Percentiles rank a stretch among this genome's conserved stretches.
Conservation (phyloP, 2,113 vertebrate genomes). For the Xenopus borealis region DNA sequence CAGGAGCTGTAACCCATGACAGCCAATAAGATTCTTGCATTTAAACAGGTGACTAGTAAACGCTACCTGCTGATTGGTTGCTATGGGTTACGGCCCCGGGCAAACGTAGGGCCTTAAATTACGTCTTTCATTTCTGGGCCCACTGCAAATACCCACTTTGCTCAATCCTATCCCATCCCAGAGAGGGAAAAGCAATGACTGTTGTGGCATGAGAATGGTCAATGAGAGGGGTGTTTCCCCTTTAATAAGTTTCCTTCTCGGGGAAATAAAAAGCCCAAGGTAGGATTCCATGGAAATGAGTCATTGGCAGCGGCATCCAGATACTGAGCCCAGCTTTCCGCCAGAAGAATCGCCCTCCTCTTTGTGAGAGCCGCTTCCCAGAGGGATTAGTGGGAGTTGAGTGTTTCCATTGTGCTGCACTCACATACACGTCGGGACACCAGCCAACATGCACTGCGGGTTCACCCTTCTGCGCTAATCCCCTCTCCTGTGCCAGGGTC, state of each 20-base stretch:
- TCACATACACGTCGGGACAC: conserved; percentile 15
- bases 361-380: conserved; percentile 58
- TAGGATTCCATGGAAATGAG: conserved; percentile 85
- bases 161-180: no score
- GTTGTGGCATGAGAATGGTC: not conserved
- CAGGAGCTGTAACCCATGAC: no score
- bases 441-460: conserved; percentile 27
- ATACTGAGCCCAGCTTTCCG: conserved; percentile 66
- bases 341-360: conserved; percentile 50
- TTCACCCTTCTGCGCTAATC: no score
- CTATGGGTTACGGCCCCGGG: no score
- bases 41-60: no score
- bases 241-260: conserved; percentile 83
- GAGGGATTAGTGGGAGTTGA: conserved; percentile 48
- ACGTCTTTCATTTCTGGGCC: no score
- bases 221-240: conserved; percentile 46
- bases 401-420: no score
- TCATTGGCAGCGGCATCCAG: conserved; percentile 71
- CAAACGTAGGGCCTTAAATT: no score
- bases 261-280: conserved; percentile 82
- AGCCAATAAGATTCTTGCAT: no score
- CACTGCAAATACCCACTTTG: no score
- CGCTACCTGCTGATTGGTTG: no score
- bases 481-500: no score
- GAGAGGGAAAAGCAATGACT: not conserved